Conservation (phyloP, 2,888 invertebrate genomes). For the Catocala fraxini region DNA sequence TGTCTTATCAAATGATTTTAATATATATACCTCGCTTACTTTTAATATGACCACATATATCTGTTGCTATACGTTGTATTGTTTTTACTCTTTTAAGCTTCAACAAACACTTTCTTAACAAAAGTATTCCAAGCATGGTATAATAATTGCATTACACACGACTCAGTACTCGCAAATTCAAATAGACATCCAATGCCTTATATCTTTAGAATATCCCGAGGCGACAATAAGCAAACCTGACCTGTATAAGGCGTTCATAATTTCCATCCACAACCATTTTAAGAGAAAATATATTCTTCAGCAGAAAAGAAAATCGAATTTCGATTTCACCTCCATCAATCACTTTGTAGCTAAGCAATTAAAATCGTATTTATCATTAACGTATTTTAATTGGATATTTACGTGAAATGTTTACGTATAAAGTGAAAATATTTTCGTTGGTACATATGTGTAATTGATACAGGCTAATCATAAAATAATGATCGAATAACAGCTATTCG, state of each 20-base stretch:
- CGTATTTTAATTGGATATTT: conserved; percentile 59
- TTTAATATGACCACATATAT: no score
- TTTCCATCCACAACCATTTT: conserved; percentile 32
- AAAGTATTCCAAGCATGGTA: no score
- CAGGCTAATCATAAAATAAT: conserved; percentile 15
- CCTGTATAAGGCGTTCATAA: conserved; percentile 35
- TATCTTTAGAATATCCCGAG: not conserved
- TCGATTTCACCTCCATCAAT: conserved; percentile 60
- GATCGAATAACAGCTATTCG: conserved; percentile 10
- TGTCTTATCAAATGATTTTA: no score
- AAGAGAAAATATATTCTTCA: conserved; percentile 28
- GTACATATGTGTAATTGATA: conserved; percentile 47
- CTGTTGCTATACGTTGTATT: no score
- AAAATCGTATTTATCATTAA: conserved; percentile 48
- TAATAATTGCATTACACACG: no score
- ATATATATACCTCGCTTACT: no score
- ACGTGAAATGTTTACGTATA: conserved; percentile 35
- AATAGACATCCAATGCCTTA: not conserved
- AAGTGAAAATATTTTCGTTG: conserved; percentile 28
- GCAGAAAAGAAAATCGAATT: conserved; percentile 26
- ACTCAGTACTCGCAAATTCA: not conserved
- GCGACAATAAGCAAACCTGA: conserved; percentile 14
- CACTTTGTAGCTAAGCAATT: conserved; percentile 50
- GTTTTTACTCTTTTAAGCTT: no score
- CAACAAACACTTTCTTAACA: no score